phyloP scores from a whole-genome alignment of 1,140 invertebrate genomes.

The Pseudomyrmex sp. region DNA sequence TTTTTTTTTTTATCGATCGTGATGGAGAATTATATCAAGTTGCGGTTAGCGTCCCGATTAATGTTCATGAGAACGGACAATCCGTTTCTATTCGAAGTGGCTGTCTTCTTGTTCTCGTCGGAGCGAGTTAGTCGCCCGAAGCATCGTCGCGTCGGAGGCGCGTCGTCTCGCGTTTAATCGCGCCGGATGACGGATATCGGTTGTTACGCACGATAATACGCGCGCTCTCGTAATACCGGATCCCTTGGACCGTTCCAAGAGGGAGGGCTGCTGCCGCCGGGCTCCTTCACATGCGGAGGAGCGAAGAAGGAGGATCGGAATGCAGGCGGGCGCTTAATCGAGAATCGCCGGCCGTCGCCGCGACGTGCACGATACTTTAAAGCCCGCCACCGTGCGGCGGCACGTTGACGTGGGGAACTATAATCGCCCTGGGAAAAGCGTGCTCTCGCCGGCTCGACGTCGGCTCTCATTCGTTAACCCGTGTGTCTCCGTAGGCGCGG shows the following conservation, averaged over 20 bases:
- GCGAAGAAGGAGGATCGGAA: constrained; percentile 32
- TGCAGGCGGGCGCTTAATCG: constrained; percentile 38
- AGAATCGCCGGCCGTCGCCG: constrained; percentile 7
- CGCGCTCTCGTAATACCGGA: constrained; percentile 51
- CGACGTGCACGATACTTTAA: constrained; percentile 44
- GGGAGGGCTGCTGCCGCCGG: background rate
- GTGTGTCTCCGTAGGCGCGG: constrained; percentile 25
- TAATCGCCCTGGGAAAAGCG: constrained; percentile 55
- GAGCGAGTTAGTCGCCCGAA: background rate
- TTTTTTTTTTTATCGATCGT: no score
- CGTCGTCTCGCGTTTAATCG: constrained; percentile 51
- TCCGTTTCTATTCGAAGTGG: background rate
- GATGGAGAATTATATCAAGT: background rate
- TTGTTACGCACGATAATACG: constrained; percentile 39
- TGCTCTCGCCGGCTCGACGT: constrained; percentile 2
- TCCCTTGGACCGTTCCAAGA: constrained; percentile 39
- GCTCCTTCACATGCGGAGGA: constrained; percentile 1
- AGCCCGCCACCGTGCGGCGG: constrained; percentile 14
- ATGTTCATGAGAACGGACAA: background rate
- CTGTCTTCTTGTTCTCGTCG: background rate
- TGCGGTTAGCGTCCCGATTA: constrained; percentile 3
- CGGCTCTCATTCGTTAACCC: constrained; percentile 38
- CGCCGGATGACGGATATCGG: constrained; percentile 50
- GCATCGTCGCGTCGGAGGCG: constrained; percentile 23
- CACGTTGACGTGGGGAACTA: constrained; percentile 38